Base-by-base conservation (phyloP, 2,888 invertebrate species). In the Drosophila kambysellisi region DNA sequence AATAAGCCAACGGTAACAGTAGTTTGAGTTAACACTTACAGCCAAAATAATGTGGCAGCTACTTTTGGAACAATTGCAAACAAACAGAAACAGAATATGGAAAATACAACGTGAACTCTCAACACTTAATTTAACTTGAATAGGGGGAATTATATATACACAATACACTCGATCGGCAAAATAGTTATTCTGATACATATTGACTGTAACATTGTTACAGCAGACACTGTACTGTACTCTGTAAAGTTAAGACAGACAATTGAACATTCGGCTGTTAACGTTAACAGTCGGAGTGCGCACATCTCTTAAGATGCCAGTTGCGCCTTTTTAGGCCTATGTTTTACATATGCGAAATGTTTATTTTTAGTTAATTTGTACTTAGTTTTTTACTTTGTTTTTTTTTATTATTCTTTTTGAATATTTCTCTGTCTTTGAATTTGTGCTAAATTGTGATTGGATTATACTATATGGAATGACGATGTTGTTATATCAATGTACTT, bases 391-490 rank as follows among this genome's bases (percentile, higher is more conserved):
- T 15, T 25, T 46, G 12, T 39, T 48, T 32, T 32, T 11, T 46
- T 30, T 41, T 17, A 25, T 25, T 25, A 25, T 25, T 25, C 25
- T 1, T 52, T 52, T 50, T 35, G 4, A 30, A 62, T 17, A 54
- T 52, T 25, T 62, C 33, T 46, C 32, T 57, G 65, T 64, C 53
- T 48, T 60, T 60, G 33, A 57, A 58, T 61, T 51, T 67, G 33
- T 70, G 65, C 67, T 65, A 69, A 79, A 76, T 80, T 79, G 78
- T 79, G 80, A 79, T 79, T 71, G 56, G 64, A 69, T 67, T 63
- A 29, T 29, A 39, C 43, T 46, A 79, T 79, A 73, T 73, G 66
- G 56, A 66, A 74, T 74, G 65, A 79, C 59, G 54, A 59, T 77
- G 79, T 76, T 79, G 66, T 39, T 54, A 37, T 66, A 79, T 74